Conservation (phyloP, 2,113 vertebrate species). For the Macroglossus sobrinus region DNA sequence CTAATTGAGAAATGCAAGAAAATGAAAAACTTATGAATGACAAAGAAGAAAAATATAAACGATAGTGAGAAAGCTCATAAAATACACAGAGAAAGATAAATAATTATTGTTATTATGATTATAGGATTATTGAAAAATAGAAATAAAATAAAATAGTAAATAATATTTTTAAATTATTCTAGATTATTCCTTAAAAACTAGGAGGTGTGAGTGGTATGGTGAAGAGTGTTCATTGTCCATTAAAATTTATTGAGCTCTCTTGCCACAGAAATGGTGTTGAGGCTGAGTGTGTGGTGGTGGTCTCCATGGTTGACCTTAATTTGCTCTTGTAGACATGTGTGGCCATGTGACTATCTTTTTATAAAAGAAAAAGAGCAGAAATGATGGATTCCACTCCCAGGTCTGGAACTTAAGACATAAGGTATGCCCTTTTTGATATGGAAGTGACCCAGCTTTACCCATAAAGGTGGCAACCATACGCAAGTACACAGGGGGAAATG, state of each 20-base stretch:
- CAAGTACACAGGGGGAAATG: background rate
- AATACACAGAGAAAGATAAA: background rate
- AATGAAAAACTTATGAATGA: constrained; percentile 12
- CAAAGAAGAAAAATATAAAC: constrained; percentile 14
- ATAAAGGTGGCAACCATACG: background rate
- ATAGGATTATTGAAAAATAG: background rate
- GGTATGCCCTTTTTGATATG: background rate
- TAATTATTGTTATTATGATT: background rate
- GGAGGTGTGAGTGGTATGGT: too few relatives aligned
- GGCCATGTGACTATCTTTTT: background rate
- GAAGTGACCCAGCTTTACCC: background rate
- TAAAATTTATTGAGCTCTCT: background rate
- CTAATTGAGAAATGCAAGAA: constrained; percentile 1
- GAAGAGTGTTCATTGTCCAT: background rate
- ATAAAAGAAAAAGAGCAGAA: background rate
- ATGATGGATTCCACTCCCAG: background rate
- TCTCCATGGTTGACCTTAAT: background rate
- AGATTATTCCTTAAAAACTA: background rate
- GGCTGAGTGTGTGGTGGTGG: background rate
- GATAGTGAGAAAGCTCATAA: background rate
- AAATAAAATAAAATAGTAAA: background rate
- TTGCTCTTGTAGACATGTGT: background rate
- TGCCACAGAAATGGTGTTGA: background rate
- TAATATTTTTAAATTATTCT: background rate
- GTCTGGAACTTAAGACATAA: background rate